A percentile compares a stretch with the other conserved stretches of the same genome.
Evolutionary conservation across 2,797 vertebrate genomes (phyloP).

Genomic region (Antrozous pallidus): DNA sequence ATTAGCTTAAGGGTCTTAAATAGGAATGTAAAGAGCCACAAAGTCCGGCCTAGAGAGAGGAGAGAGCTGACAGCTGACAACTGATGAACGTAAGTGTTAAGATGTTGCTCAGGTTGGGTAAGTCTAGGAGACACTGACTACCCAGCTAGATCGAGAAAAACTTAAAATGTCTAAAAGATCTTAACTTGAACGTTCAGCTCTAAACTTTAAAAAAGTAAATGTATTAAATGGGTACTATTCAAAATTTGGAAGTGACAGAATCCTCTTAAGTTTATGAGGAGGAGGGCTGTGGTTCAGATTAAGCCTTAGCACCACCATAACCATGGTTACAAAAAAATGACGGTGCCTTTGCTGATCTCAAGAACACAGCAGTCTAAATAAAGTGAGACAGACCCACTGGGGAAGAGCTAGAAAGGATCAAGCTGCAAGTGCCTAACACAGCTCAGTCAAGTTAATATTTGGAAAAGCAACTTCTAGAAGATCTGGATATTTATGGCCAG

Average conservation of each 20-base stretch:
- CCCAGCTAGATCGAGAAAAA: not conserved
- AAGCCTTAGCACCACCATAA: not conserved
- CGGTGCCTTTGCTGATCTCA: not conserved
- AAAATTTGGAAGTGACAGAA: not conserved
- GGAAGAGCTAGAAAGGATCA: not conserved
- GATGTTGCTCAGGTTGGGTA: accelerated
- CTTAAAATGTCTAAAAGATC: not conserved
- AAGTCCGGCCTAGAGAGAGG: not conserved
- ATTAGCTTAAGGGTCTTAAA: not conserved
- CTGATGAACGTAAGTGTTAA: not conserved
- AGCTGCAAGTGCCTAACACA: not conserved
- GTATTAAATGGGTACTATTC: not conserved
- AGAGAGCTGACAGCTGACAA: not conserved
- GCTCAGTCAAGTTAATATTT: not conserved
- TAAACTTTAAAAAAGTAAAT: not conserved
- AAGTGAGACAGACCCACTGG: not conserved
- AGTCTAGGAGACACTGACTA: not conserved
- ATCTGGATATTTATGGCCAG: not conserved
- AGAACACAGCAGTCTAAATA: not conserved
- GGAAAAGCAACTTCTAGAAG: not conserved
- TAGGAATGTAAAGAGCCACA: not conserved
- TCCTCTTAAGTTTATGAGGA: not conserved
- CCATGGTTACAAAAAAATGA: not conserved
- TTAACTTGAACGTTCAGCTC: not conserved
- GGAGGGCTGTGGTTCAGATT: not conserved